Evolutionary conservation across 2,888 invertebrate genomes (phyloP).

Genomic region (Tortricodes alternella): DNA sequence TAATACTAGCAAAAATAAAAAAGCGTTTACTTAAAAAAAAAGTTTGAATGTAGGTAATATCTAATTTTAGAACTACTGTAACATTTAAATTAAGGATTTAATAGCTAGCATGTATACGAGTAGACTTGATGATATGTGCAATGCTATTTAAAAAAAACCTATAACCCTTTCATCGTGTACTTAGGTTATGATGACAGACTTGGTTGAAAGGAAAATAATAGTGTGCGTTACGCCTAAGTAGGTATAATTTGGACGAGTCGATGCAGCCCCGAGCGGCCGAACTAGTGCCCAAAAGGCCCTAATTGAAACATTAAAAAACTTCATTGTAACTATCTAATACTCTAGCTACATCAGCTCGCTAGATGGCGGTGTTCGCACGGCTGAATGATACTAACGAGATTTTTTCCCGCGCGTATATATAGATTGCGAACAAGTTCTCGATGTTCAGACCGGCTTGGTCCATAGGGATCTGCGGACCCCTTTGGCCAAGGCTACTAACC

Average conservation of each 20-base stretch:
- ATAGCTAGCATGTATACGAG: too few species aligned
- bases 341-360: slow-evolving; percentile 33
- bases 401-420: slow-evolving; percentile 33
- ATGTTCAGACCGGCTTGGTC: slow-evolving; percentile 90
- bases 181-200: not conserved
- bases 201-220: not conserved
- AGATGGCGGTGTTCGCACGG: slow-evolving; percentile 47
- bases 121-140: too few species aligned
- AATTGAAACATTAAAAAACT: too few species aligned
- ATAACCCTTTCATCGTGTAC: too few species aligned
- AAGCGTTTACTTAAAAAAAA: not conserved
- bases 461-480: slow-evolving; percentile 87
- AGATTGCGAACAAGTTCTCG: slow-evolving; percentile 39
- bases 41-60: too few species aligned
- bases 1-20: not conserved
- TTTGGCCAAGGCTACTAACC: slow-evolving; percentile 82
- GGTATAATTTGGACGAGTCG: too few species aligned
- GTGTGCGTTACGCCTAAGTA: not conserved
- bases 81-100: too few species aligned
- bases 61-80: too few species aligned
- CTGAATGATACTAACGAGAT: slow-evolving; percentile 51
- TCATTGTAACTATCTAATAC: too few species aligned
- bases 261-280: too few species aligned
- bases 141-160: not conserved
- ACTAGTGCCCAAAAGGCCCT: too few species aligned